Base-by-base conservation (phyloP, 2,888 invertebrate genomes). In the Drosophila lutescens region DNA sequence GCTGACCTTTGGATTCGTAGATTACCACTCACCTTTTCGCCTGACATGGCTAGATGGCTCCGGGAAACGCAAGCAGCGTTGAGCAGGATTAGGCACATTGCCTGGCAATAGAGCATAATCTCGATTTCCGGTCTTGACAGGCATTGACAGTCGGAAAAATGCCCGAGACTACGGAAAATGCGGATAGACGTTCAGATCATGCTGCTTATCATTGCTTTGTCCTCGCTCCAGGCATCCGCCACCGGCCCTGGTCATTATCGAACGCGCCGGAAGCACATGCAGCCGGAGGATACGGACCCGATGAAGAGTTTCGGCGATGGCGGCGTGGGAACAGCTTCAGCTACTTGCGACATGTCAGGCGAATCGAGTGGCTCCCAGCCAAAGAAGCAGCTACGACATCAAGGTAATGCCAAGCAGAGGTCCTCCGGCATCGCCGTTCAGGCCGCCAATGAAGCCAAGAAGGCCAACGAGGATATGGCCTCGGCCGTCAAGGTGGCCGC, bases 401-500 rank as follows among this genome's bases (percentile, higher is more conserved):
- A 6, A 9, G 12, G 58, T 0, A 67, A 57, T 20, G 55, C 70
- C 13, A 88, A 84, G 36, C 86, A 94, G 83, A 94, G 93, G 71
- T 94, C 94, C 0, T 93, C 94, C 0, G 94, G 93, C 79, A 95
- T 96, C 78, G 96, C 95, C 0, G 93, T 94, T 79, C 95, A 95
- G 79, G 96, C 95, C 0, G 96, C 95, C 0, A 94, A 95, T 57
- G 95, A 95, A 89, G 95, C 88, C 0, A 84, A 67, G 6, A 74
- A 76, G 40, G 85, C 85, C 9, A 79, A 73, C 38, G 85, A 86
- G 2, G 87, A 95, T 0, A 85, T 85, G 86, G 95, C 95, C 0
- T 94, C 94, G 0, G 95, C 95, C 34, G 95, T 95, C 94, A 95
- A 95, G 0, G 94, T 95, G 79, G 94, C 94, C 85, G 94, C 94